Percentiles rank a stretch among this genome's conserved stretches.
Evolutionary conservation across 2,888 invertebrate species (phyloP).

Genomic region (Neoaliturus tenellus): DNA sequence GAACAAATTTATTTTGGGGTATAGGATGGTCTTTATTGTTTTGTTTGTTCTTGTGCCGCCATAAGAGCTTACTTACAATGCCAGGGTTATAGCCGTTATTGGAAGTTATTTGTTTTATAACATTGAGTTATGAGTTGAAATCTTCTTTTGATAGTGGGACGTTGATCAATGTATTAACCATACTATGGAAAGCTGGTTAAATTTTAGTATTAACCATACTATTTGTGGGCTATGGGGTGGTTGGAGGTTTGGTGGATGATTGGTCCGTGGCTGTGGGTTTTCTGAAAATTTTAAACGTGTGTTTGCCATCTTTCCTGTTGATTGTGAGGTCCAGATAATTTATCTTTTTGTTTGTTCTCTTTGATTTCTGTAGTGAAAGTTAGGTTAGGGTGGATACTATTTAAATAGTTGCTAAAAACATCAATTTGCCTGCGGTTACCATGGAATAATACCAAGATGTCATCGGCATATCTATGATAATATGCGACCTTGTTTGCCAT

Average conservation of each 20-base stretch:
- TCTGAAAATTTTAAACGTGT: constrained; percentile 14
- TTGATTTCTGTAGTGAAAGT: background rate
- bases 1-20: too few relatives aligned
- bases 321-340: background rate
- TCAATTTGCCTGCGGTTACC: background rate
- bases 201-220: too few relatives aligned
- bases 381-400: background rate
- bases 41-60: too few relatives aligned
- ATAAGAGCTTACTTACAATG: background rate
- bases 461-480: too few relatives aligned
- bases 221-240: background rate
- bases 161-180: background rate
- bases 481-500: background rate
- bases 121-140: background rate
- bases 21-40: too few relatives aligned
- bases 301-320: background rate
- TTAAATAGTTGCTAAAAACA: background rate
- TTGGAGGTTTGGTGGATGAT: background rate
- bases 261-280: background rate
- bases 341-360: background rate
- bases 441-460: background rate
- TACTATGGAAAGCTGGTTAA: background rate
- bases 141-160: background rate
- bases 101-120: background rate
- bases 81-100: background rate